Conservation (phyloP, 2,113 vertebrate genomes). For the Vulpes lagopus region DNA sequence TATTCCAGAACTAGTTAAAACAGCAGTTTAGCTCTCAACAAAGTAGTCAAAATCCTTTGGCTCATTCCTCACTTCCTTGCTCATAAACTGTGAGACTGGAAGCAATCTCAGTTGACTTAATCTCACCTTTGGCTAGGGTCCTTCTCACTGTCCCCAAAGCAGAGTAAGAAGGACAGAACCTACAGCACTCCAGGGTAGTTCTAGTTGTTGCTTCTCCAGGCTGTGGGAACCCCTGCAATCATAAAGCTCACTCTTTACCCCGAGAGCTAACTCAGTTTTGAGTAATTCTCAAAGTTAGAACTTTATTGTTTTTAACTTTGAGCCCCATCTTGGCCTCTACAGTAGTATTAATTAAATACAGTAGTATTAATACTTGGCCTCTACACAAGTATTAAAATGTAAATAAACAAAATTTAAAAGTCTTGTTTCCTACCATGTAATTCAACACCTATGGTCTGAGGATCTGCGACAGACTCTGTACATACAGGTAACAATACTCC, state of each 20-base stretch:
- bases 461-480: background rate
- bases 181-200: background rate
- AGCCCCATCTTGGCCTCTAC: background rate
- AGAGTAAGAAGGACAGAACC: background rate
- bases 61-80: background rate
- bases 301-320: background rate
- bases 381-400: background rate
- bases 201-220: background rate
- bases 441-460: background rate
- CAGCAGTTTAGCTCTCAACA: background rate
- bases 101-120: background rate
- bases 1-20: background rate
- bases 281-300: background rate
- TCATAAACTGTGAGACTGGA: background rate
- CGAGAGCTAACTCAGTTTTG: background rate
- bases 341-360: too few species aligned
- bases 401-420: background rate
- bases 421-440: conserved; percentile 26
- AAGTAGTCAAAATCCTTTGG: background rate
- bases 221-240: background rate
- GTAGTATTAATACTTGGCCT: background rate
- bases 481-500: background rate
- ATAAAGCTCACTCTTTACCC: background rate
- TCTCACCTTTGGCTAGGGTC: background rate
- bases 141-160: background rate